These are phyloP conservation scores for Bellardia bayeri DNA, from an alignment of 2,888 invertebrate genomes.

Conservation along the genomic window DNA sequence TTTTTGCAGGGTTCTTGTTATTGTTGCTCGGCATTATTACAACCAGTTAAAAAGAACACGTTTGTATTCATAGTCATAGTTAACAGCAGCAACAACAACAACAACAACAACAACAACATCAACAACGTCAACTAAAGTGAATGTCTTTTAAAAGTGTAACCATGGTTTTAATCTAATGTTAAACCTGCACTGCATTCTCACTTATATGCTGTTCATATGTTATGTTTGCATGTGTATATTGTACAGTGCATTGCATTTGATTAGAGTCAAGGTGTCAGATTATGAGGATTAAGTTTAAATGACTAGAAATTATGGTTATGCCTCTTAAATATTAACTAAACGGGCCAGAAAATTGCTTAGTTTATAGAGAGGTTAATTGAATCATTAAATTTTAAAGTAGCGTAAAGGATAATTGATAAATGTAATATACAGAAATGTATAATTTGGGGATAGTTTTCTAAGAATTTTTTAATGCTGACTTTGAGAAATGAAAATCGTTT, in stretches of 20 bases:
- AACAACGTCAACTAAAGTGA: slow-evolving; percentile 59
- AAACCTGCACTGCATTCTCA: not conserved
- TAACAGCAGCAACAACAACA: not conserved
- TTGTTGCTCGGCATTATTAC: slow-evolving; percentile 31
- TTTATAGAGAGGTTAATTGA: slow-evolving; percentile 16
- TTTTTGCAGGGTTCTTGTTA: not conserved
- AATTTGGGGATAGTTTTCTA: no score
- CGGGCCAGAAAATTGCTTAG: not conserved
- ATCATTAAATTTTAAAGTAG: not conserved
- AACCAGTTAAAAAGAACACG: slow-evolving; percentile 67
- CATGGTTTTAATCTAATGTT: slow-evolving; percentile 69
- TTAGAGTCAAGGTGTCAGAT: slow-evolving; percentile 57
- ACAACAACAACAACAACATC: not conserved
- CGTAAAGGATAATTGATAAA: no score
- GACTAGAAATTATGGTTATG: slow-evolving; percentile 39
- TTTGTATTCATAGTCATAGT: slow-evolving; percentile 47
- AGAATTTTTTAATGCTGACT: no score
- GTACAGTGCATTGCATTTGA: slow-evolving; percentile 46
- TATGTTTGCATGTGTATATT: not conserved
- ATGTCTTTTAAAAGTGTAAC: slow-evolving; percentile 60
- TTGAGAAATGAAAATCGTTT: no score
- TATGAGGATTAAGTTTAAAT: slow-evolving; percentile 53
- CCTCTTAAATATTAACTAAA: not conserved
- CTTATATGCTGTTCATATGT: not conserved
- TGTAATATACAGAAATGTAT: no score